These are phyloP conservation scores for Callyntrura sp. DNA, from an alignment of 2,888 invertebrate genomes.

Conservation along the genomic window DNA sequence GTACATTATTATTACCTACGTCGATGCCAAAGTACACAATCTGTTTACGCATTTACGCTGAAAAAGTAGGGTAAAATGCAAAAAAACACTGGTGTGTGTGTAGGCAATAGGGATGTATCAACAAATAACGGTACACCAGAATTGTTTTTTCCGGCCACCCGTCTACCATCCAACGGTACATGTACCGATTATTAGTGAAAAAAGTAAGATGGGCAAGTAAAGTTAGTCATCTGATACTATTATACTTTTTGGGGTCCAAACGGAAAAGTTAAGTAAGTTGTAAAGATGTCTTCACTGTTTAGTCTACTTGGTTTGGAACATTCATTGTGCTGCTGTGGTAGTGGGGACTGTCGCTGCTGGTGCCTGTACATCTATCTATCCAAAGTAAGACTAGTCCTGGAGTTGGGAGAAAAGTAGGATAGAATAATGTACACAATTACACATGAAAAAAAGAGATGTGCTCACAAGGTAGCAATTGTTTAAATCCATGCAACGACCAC, in stretches of 20 bases:
- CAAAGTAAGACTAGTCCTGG: slow-evolving; percentile 1
- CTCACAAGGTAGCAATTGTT: slow-evolving; percentile 63
- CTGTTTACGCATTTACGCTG: slow-evolving; percentile 26
- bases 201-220: slow-evolving; percentile 27
- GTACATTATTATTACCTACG: not conserved
- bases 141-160: not conserved
- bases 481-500: slow-evolving; percentile 39
- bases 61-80: not conserved
- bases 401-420: not conserved
- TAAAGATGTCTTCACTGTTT: slow-evolving; percentile 57
- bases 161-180: not conserved
- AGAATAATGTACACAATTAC: slow-evolving; percentile 33
- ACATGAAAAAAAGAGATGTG: slow-evolving; percentile 9
- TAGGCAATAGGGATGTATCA: slow-evolving; percentile 6
- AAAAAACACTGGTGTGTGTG: not conserved
- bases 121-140: slow-evolving; percentile 6
- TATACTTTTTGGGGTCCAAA: slow-evolving; percentile 23
- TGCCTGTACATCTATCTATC: not conserved
- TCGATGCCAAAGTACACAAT: slow-evolving; percentile 3
- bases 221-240: slow-evolving; percentile 31
- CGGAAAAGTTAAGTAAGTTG: slow-evolving; percentile 69
- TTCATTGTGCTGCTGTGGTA: slow-evolving; percentile 35
- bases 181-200: slow-evolving; percentile 40
- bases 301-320: slow-evolving; percentile 33
- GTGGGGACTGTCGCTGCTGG: not conserved